Evolutionary conservation across 1,140 invertebrate genomes (phyloP), one percentile per base, ranked within the genome.

Genomic region (Philopotamus ludificatus): DNA sequence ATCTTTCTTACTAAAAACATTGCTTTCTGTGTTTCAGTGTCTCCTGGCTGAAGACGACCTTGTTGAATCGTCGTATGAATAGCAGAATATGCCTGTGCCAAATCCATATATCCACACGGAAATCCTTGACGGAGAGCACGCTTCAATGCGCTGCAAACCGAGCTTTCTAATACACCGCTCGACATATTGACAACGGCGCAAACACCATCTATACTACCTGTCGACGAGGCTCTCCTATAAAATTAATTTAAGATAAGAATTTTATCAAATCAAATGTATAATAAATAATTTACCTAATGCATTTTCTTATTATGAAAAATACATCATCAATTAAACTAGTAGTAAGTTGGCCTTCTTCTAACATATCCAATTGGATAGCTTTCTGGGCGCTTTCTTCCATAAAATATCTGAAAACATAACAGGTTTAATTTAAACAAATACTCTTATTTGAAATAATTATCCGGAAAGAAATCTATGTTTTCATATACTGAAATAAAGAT

Each of bases 161-260:
- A 89, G 55, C 90, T 88, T 80, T 99, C 97, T 23, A 99, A 79
- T 47, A 93, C 85, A 1, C 90, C 86, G 72, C 89, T 90, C 1
- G 91, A 92, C 80, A 97, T 95, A 78, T 99, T 99, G 1, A 99
- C 87, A 71, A 98, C 93, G 25, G 95, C 95, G 82, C 97, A 99
- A 45, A 95, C 89, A 39, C 95, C 96, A 77, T 99, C 96, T 45
- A 98, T 85, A 74, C 91, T 98, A 71, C 90, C 90, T 73, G 90
- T 96, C 4, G 89, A 89, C 53, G 96, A 85, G 15, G 93, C 89
- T 62, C 97, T 87, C 72, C 92, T 91, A 71, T 15, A 25, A 55
- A 18, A 25, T 12, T 39, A 51, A 44, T 44, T 64, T 39, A 20
- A 58, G 41, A 26, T 23, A 20, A 0, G 2, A 47, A 53, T 26